phyloP scores from a whole-genome alignment of 2,113 vertebrate genomes.

The Carollia perspicillata region DNA sequence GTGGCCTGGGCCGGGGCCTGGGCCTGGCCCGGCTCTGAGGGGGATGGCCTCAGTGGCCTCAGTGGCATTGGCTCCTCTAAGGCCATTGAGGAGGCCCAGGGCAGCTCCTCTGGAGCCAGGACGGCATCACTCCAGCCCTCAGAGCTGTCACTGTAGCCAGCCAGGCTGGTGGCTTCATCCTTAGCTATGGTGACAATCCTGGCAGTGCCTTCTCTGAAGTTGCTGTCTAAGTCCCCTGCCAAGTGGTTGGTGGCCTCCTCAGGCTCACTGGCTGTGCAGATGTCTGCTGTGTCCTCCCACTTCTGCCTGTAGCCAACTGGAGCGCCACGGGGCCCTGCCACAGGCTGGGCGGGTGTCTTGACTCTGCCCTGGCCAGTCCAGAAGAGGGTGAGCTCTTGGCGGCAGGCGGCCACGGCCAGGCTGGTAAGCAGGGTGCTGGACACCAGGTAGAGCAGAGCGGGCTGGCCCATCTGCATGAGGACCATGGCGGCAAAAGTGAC shows the following conservation, averaged over 20 bases:
- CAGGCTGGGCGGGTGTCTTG: slow-evolving; percentile 56
- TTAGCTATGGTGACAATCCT: background rate
- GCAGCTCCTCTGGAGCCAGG: background rate
- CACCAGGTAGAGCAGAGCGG: slow-evolving; percentile 89
- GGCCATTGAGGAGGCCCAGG: background rate
- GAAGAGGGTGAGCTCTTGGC: slow-evolving; percentile 85
- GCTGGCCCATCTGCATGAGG: slow-evolving; percentile 88
- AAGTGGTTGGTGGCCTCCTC: background rate
- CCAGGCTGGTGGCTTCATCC: background rate
- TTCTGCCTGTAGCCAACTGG: background rate
- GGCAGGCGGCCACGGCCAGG: slow-evolving; percentile 84
- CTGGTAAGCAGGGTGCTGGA: slow-evolving; percentile 89
- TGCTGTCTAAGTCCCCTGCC: background rate
- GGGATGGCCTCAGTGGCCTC: background rate
- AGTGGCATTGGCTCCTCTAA: background rate
- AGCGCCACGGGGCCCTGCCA: slow-evolving; percentile 27
- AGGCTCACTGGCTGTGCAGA: fast-evolving
- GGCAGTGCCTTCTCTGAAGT: background rate
- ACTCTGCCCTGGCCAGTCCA: slow-evolving; percentile 86
- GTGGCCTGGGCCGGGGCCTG: background rate
- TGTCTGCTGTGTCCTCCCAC: fast-evolving
- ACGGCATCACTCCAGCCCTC: slow-evolving; percentile 51
- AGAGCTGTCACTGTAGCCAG: background rate
- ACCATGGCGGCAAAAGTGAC: slow-evolving; percentile 86
- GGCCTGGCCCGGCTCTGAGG: slow-evolving; percentile 1